These are phyloP conservation scores for Pyrrhosoma nymphula DNA, from an alignment of 2,888 invertebrate species.

Conservation along the genomic window DNA sequence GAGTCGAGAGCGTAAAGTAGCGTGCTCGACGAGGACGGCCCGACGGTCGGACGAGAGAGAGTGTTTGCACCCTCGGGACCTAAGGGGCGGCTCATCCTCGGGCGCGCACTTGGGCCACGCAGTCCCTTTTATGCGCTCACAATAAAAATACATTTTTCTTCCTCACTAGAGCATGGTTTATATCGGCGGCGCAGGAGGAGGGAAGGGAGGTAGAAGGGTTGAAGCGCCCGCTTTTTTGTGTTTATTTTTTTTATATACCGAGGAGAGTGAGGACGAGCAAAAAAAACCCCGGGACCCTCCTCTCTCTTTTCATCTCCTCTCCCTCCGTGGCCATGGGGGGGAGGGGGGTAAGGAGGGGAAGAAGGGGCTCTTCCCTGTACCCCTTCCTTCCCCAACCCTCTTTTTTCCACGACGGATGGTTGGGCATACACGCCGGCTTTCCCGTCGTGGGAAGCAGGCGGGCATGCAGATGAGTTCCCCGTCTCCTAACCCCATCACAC, in stretches of 20 bases:
- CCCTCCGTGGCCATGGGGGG: too few species aligned
- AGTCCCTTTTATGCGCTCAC: constrained; percentile 76
- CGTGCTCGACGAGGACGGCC: too few species aligned
- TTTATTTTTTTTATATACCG: constrained; percentile 23
- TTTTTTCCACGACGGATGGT: too few species aligned
- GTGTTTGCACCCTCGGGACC: too few species aligned
- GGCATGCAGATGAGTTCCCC: constrained; percentile 11
- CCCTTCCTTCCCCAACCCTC: too few species aligned
- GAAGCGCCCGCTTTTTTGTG: constrained; percentile 11
- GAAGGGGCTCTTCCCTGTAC: too few species aligned
- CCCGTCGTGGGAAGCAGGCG: not conserved
- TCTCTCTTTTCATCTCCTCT: too few species aligned
- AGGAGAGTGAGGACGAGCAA: not conserved
- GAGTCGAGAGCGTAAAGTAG: too few species aligned
- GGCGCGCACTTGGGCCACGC: not conserved
- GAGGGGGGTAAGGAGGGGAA: too few species aligned
- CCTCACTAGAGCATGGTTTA: constrained; percentile 79
- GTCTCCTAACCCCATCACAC: not conserved
- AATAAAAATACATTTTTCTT: constrained; percentile 79
- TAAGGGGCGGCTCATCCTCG: not conserved
- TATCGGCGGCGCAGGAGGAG: constrained; percentile 77
- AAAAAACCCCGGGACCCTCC: not conserved
- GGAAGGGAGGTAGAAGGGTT: too few species aligned
- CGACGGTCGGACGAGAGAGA: too few species aligned
- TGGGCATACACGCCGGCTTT: too few species aligned